Evolutionary conservation across 2,113 vertebrate genomes (phyloP).

Genomic region (cattle (Bos taurus)): DNA sequence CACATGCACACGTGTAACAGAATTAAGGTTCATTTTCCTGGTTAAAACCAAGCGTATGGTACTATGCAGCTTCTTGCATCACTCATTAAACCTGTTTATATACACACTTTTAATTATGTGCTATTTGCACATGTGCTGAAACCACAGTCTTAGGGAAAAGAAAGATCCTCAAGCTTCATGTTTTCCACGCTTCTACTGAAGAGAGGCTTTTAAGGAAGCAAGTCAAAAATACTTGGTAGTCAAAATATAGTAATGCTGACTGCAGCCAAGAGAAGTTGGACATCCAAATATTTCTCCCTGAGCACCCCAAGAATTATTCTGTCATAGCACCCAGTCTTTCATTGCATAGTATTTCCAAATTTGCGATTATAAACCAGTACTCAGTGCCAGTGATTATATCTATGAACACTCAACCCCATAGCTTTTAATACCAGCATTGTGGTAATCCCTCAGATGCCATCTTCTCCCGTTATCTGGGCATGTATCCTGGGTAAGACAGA

Average conservation of each 20-base stretch:
- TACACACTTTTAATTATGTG: background rate
- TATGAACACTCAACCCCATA: accelerated
- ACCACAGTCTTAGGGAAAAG: background rate
- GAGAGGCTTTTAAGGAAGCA: background rate
- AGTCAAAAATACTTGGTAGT: background rate
- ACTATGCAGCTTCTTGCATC: background rate
- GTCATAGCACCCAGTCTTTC: background rate
- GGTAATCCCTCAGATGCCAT: background rate
- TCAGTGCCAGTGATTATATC: too few relatives aligned
- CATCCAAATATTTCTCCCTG: background rate
- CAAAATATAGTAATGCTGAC: background rate
- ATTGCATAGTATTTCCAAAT: background rate
- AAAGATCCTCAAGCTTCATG: background rate
- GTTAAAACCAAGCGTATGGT: background rate
- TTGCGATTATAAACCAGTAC: background rate
- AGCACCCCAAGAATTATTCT: background rate
- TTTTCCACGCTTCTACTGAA: background rate
- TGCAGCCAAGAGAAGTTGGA: background rate
- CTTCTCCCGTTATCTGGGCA: background rate
- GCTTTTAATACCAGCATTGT: background rate
- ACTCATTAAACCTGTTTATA: background rate
- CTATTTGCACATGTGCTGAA: background rate
- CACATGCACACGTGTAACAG: background rate
- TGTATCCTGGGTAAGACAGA: background rate
- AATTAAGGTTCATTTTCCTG: background rate